Base-by-base conservation (phyloP, 2,888 invertebrate genomes). In the Ophioninae sp. region DNA sequence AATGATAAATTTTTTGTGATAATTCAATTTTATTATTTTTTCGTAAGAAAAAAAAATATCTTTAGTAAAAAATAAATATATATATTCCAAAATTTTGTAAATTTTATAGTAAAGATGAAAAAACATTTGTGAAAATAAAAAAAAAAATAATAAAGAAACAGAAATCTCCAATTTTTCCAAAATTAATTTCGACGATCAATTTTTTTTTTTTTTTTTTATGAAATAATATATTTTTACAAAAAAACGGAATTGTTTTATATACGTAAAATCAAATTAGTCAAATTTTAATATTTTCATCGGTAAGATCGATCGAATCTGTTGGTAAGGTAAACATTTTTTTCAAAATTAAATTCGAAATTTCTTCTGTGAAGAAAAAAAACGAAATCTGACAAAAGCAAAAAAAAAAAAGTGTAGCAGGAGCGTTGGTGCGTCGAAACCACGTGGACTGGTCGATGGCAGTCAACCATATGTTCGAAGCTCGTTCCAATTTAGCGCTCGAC, bases 391-490 rank as follows among this genome's bases (percentile, higher is more conserved):
- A 21, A 7, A 20, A 44, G 23, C 37, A 21, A n/a, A 44, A 20
- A 39, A 30, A 62, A 44, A 41, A 17, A 41, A 17, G 3, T 30
- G 56, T 2, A 30, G 41, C 57, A 7, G 20, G 7, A 13, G 8
- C 64, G 50, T 65, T 20, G 59, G 64, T n/a, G 61, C 17, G 50
- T 13, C 17, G 41, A 41, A 64, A 81, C 78, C 84, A 81, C 81
- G 81, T 81, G 79, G 75, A 81, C 79, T 61, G 65, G 50, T 69
- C 30, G 61, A n/a, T 75, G 70, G 41, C 57, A 37, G 44, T 37
- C 59, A 78, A 83, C 84, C 84, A 84, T 84, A 84, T 84, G 84
- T 84, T 84, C 79, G 62, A 57, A 77, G 62, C 59, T 68, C 62
- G 59, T 23, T 77, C 17, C 7, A 10, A 67, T 64, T 17, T 64